phyloP scores from a whole-genome alignment of 2,888 invertebrate genomes.

The Onchidella celtica region DNA sequence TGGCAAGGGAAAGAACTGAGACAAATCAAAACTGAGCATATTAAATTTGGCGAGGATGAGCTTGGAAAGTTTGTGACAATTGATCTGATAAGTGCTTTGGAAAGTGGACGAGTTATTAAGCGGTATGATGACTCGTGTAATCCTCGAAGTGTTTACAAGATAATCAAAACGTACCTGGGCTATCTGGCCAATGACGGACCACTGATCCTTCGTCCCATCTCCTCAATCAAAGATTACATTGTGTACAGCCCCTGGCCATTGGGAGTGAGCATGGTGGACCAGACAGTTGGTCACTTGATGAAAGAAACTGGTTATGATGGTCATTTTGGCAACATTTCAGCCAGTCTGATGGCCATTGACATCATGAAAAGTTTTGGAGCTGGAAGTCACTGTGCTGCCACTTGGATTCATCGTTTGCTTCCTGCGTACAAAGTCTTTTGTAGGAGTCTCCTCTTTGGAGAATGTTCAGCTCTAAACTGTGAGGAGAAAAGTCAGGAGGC shows the following conservation, averaged over 20 bases:
- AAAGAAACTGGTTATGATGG: constrained; percentile 25
- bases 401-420: constrained; percentile 20
- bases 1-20: constrained; percentile 41
- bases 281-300: constrained; percentile 33
- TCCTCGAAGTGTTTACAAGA: constrained; percentile 45
- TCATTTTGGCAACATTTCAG: constrained; percentile 30
- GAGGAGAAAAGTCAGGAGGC: constrained; percentile 34
- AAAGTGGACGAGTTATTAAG: constrained; percentile 16
- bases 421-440: not conserved
- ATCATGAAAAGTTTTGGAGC: constrained; percentile 41
- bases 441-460: not conserved
- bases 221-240: constrained; percentile 45
- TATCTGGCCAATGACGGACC: constrained; percentile 47
- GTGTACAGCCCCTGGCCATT: constrained; percentile 46
- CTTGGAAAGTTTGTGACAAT: constrained; percentile 36
- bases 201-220: constrained; percentile 44
- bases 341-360: constrained; percentile 36
- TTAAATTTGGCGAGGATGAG: constrained; percentile 34
- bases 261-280: constrained; percentile 28
- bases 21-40: constrained; percentile 34
- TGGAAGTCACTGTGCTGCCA: constrained; percentile 35
- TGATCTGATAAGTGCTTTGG: constrained; percentile 3
- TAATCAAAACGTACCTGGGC: constrained; percentile 36
- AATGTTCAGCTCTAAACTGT: constrained; percentile 30
- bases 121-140: constrained; percentile 42